phyloP scores from a whole-genome alignment of 2,888 invertebrate genomes.

The Plebejus melissa region DNA sequence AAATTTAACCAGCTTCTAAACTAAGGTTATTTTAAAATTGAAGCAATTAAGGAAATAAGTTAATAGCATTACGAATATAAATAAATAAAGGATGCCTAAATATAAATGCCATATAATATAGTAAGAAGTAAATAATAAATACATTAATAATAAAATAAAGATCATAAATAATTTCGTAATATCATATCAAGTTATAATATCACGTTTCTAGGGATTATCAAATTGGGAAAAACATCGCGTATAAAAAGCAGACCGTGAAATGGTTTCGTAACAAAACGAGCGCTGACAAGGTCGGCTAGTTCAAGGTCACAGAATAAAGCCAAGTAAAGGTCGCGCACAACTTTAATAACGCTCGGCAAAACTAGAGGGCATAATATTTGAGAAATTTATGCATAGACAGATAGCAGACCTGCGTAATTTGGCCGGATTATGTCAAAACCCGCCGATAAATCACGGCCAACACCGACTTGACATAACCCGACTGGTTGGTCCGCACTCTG shows the following conservation, averaged over 20 bases:
- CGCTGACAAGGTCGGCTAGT: conserved; percentile 6
- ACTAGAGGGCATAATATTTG: neutral
- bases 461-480: neutral
- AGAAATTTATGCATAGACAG: neutral
- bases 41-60: too few species aligned
- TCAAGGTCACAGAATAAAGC: neutral
- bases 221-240: neutral
- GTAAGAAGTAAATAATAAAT: too few species aligned
- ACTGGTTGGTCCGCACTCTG: too few species aligned
- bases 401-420: neutral
- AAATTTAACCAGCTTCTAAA: too few species aligned
- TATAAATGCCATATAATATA: too few species aligned
- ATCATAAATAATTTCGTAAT: neutral
- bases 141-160: neutral
- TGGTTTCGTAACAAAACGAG: conserved; percentile 31
- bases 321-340: neutral
- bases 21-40: too few species aligned
- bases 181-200: neutral
- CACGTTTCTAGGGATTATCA: neutral
- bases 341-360: neutral
- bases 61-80: too few species aligned
- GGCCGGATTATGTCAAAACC: neutral
- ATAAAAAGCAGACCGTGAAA: conserved; percentile 29
- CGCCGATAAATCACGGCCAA: neutral
- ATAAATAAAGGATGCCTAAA: too few species aligned